Percentiles rank a stretch among this genome's conserved stretches.
Evolutionary conservation across 2,888 invertebrate species (phyloP).

Genomic region (Nasonia oneida): DNA sequence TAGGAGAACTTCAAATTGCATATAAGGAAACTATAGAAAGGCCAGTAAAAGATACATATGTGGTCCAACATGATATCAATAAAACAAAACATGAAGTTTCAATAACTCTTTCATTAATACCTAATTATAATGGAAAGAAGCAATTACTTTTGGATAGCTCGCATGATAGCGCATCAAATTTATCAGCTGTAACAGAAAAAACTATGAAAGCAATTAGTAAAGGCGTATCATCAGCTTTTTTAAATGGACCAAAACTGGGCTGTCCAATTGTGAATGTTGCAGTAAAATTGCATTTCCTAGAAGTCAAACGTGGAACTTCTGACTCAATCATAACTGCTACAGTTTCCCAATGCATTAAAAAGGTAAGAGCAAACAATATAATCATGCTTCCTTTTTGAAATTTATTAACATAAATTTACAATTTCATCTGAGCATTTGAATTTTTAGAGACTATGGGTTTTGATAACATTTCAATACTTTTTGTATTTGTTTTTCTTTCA

Average conservation of each 20-base stretch:
- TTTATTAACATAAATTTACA: slow-evolving; percentile 23
- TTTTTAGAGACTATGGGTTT: slow-evolving; percentile 5
- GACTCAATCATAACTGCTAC: slow-evolving; percentile 90
- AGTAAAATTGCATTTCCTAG: slow-evolving; percentile 88
- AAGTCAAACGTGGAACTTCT: slow-evolving; percentile 87
- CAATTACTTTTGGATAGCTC: slow-evolving; percentile 83
- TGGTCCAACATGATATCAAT: slow-evolving; percentile 85
- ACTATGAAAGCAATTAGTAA: slow-evolving; percentile 86
- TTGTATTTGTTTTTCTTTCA: slow-evolving; percentile 38
- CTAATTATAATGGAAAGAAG: slow-evolving; percentile 76
- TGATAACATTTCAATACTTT: background rate
- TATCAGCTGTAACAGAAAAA: slow-evolving; percentile 82
- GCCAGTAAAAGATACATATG: slow-evolving; percentile 78
- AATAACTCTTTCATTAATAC: slow-evolving; percentile 83
- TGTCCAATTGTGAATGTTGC: slow-evolving; percentile 90
- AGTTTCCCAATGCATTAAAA: slow-evolving; percentile 89
- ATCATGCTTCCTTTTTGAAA: background rate
- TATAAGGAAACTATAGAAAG: slow-evolving; percentile 89
- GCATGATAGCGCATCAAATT: slow-evolving; percentile 85
- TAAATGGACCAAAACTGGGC: slow-evolving; percentile 91
- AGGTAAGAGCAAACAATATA: slow-evolving; percentile 80
- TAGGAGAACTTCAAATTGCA: slow-evolving; percentile 95
- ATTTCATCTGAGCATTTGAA: slow-evolving; percentile 11
- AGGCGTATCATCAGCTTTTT: slow-evolving; percentile 86
- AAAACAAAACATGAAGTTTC: slow-evolving; percentile 82